Conservation (phyloP, 2,113 vertebrate genomes). For the Thamnophis sirtalis region DNA sequence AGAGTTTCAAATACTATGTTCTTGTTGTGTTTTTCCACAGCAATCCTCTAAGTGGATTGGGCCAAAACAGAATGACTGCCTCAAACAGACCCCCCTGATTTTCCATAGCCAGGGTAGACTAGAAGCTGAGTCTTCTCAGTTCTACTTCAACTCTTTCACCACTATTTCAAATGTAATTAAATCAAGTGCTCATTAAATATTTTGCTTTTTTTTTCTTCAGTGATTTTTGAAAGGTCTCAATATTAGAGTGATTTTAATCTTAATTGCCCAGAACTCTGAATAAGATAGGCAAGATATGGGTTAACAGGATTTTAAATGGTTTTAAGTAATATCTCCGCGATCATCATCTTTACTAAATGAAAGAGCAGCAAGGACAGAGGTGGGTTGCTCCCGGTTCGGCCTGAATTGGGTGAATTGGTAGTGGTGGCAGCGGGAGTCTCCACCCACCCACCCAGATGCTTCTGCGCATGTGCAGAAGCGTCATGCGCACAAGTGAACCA, state of each 20-base stretch:
- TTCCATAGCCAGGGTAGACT: background rate
- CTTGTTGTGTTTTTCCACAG: too few species aligned
- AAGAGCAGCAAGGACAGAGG: background rate
- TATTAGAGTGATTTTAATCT: background rate
- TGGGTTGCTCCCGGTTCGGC: too few species aligned
- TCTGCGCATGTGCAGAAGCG: too few species aligned
- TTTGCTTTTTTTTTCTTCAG: background rate
- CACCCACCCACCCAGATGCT: too few species aligned
- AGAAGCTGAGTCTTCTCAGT: background rate
- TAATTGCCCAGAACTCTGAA: background rate
- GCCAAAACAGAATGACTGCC: too few species aligned
- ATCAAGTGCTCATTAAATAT: background rate
- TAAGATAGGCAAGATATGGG: background rate
- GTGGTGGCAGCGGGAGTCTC: too few species aligned
- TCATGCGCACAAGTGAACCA: too few species aligned
- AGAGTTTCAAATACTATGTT: too few species aligned
- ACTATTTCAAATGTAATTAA: background rate
- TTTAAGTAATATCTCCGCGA: background rate
- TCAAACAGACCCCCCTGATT: background rate
- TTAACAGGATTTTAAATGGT: background rate
- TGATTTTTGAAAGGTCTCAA: background rate
- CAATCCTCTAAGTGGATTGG: too few species aligned
- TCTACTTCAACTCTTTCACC: background rate
- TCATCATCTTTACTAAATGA: background rate
- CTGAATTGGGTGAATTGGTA: too few species aligned